Percentiles rank a stretch among this genome's conserved stretches.
phyloP scores from a whole-genome alignment of 1,140 invertebrate species.

The Diabrotica virgifera region DNA sequence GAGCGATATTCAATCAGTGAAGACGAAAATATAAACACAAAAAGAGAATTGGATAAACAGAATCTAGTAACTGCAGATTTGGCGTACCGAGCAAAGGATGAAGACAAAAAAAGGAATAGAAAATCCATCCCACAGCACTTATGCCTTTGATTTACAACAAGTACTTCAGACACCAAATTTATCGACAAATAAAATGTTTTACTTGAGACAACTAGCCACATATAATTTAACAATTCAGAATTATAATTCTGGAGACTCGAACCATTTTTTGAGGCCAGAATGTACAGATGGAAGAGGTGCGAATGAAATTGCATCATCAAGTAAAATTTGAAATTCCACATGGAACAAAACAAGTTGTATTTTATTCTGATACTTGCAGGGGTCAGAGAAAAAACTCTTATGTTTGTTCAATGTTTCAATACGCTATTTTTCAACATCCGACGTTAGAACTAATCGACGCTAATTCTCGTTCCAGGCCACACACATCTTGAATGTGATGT shows the following conservation, averaged over 20 bases:
- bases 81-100: neutral
- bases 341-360: neutral
- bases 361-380: neutral
- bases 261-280: neutral
- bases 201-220: neutral
- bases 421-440: neutral
- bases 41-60: neutral
- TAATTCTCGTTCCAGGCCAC: neutral
- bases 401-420: neutral
- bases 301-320: neutral
- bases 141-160: conserved; percentile 4
- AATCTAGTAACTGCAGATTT: too few relatives aligned
- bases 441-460: neutral
- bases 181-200: neutral
- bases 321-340: neutral
- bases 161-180: neutral
- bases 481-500: neutral
- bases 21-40: neutral
- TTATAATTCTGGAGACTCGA: neutral
- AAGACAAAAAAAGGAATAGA: neutral
- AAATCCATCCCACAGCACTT: neutral
- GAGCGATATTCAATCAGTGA: neutral
- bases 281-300: neutral
- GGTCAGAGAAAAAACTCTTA: neutral
- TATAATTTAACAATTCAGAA: neutral